Conservation (phyloP, 1,140 invertebrate genomes). For the Platorchestia sp. region DNA sequence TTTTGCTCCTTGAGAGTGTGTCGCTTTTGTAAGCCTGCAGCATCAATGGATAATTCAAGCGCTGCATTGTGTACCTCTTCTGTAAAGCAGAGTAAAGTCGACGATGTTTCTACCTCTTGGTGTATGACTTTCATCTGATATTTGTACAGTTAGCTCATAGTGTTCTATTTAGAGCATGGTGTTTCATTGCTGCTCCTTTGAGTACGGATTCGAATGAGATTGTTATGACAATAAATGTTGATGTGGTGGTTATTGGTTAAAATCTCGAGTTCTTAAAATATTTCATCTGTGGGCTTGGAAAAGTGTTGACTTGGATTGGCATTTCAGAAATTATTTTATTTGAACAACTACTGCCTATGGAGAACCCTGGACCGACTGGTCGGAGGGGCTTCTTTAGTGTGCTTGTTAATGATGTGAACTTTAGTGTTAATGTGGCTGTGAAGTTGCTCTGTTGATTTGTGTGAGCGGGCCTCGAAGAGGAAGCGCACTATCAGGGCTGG, state of each 20-base stretch:
- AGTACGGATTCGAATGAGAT: not conserved
- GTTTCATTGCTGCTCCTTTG: not conserved
- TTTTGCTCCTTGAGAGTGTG: not conserved
- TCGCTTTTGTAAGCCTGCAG: not conserved
- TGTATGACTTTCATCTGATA: not conserved
- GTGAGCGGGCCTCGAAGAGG: not conserved
- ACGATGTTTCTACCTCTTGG: not conserved
- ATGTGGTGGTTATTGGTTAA: not conserved
- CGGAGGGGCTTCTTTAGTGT: not conserved
- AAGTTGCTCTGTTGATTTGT: not conserved
- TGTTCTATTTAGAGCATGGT: not conserved
- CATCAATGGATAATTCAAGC: not conserved
- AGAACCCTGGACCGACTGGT: not conserved
- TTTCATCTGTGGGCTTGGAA: not conserved
- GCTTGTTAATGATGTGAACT: not conserved
- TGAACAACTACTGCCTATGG: not conserved
- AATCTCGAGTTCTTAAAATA: not conserved
- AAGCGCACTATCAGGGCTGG: not conserved
- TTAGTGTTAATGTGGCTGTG: not conserved
- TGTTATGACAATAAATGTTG: not conserved
- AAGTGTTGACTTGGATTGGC: not conserved
- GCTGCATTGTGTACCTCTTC: not conserved
- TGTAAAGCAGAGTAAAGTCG: not conserved
- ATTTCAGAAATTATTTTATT: not conserved
- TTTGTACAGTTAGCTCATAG: not conserved